phyloP scores from a whole-genome alignment of 2,888 invertebrate species.

The Cerastis leucographa region DNA sequence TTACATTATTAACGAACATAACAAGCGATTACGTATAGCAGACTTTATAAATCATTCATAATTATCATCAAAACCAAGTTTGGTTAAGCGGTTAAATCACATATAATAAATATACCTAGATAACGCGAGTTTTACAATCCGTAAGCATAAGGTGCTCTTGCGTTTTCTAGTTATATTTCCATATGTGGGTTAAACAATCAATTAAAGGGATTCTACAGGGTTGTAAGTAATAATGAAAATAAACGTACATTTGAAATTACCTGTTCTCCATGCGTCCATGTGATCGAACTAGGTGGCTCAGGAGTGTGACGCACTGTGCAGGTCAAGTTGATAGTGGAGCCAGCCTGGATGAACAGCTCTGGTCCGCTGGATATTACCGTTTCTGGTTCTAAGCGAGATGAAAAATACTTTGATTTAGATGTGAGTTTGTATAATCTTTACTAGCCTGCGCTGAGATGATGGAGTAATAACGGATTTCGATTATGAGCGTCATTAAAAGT shows the following conservation, averaged over 20 bases:
- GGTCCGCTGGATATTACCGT: constrained; percentile 95
- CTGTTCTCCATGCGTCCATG: constrained; percentile 95
- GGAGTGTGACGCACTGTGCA: constrained; percentile 96
- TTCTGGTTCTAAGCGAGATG: constrained; percentile 92
- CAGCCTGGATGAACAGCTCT: constrained; percentile 95
- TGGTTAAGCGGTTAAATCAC: no score
- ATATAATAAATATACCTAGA: no score
- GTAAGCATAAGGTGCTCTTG: no score
- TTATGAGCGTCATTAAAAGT: background rate
- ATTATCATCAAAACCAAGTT: background rate
- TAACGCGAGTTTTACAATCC: no score
- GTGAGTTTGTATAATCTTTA: background rate
- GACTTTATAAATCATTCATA: background rate
- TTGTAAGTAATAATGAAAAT: constrained; percentile 41
- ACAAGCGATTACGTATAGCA: no score
- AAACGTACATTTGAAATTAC: constrained; percentile 77
- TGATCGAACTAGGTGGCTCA: constrained; percentile 95
- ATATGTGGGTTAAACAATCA: background rate
- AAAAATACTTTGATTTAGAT: background rate
- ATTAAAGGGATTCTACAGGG: constrained; percentile 28
- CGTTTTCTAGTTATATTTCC: no score
- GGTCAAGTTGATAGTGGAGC: constrained; percentile 96
- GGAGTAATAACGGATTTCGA: background rate
- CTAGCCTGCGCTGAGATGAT: background rate
- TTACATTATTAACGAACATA: no score